Evolutionary conservation across 2,888 invertebrate species (phyloP), one percentile per base, ranked within the genome.

Genomic region (Ceramica pisi): DNA sequence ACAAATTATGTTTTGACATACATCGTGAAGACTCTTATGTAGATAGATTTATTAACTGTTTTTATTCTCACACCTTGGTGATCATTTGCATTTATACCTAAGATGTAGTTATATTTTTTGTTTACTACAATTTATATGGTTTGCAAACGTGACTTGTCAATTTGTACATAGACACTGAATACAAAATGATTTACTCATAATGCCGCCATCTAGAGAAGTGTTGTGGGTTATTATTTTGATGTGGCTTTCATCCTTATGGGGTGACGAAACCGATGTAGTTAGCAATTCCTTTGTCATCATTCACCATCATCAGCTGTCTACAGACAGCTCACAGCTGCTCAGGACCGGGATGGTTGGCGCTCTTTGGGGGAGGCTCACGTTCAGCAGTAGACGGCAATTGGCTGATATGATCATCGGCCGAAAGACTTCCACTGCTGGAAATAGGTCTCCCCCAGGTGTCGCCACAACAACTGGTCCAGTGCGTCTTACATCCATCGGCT

Each of bases 81-180:
- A 38, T 61, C 44, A 68, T 80, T 56, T 61, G 21, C 12, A 38
- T 63, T 21, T 21, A 12, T 61, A 72, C 12, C 41, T 75, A 63
- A 53, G 26, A 41, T 53, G 66, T 64, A 55, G 74, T 62, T 21
- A 67, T 74, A 46, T 67, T 75, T 80, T 83, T 80, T 85, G 68
- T 73, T 82, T 65, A 57, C 63, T 44, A 50, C 53, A 55, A 81
- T 80, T 81, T 69, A 68, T 62, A 69, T 46, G 68, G 59, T 73
- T 65, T 57, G 65, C 26, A 65, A 79, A 82, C 83, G 82, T 83
- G 82, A 79, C 83, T 78, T 44, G 53, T 35, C 26, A 70, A 69
- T 69, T 68, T 67, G 53, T 65, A 70, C 53, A 31, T 57, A 50
- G 19, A 83, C 46, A 71, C 41, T 41, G 62, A 56, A 61, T 56